phyloP scores from a whole-genome alignment of 1,140 invertebrate species.

The Diorhabda carinulata region DNA sequence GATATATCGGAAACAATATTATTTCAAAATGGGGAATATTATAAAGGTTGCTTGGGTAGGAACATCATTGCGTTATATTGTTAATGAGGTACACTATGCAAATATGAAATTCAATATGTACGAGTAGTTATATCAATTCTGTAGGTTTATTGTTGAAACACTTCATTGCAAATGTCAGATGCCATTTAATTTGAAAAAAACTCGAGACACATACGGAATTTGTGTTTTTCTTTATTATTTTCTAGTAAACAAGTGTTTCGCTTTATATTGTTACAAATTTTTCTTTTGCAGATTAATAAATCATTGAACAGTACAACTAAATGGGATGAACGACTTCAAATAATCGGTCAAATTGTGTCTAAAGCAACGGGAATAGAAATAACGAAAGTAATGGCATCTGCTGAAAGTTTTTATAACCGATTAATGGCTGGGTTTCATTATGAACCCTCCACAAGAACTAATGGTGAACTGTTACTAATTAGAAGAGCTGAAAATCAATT shows the following conservation, averaged over 20 bases:
- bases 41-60: no score
- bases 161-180: not conserved
- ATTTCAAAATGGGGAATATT: no score
- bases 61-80: no score
- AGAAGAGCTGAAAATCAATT: conserved; percentile 4
- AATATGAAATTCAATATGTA: not conserved
- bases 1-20: no score
- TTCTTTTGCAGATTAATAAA: conserved; percentile 2
- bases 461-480: conserved; percentile 19
- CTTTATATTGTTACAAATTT: not conserved
- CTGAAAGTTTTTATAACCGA: conserved; percentile 7
- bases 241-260: no score
- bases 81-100: no score
- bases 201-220: not conserved
- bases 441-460: conserved; percentile 10
- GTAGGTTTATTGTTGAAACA: not conserved
- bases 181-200: not conserved
- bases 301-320: not conserved
- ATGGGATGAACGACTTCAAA: conserved; percentile 8
- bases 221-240: not conserved
- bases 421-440: conserved; percentile 15
- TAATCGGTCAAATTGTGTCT: conserved; percentile 6
- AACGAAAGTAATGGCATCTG: conserved; percentile 2
- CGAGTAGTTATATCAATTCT: not conserved
- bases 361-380: conserved; percentile 7